Percentiles rank a stretch among this genome's conserved stretches.
phyloP scores from a whole-genome alignment of 2,797 vertebrate genomes.

The Malacoctenus gilli region DNA sequence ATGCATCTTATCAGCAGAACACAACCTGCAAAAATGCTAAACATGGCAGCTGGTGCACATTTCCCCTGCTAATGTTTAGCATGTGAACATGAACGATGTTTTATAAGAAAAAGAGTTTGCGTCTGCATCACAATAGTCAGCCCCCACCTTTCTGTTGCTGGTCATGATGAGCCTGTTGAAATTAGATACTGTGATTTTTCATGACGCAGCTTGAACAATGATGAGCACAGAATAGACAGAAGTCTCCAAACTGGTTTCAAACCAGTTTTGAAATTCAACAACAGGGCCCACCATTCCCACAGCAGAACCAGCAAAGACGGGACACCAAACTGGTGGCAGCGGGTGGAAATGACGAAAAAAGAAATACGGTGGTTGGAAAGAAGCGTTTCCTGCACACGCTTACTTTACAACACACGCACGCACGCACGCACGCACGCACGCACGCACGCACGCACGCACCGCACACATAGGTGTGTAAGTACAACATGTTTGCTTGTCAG shows the following conservation, averaged over 20 bases:
- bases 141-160: no score
- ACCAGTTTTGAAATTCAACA: slow-evolving; percentile 17
- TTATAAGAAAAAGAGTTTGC: no score
- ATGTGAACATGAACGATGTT: no score
- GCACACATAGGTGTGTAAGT: slow-evolving; percentile 45
- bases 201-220: neutral
- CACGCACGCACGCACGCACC: no score
- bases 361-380: no score
- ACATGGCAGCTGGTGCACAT: no score
- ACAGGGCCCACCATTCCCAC: neutral
- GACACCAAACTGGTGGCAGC: neutral
- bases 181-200: neutral
- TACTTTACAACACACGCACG: slow-evolving; percentile 18
- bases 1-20: no score
- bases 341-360: neutral
- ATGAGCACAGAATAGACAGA: neutral
- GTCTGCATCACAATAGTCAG: no score
- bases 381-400: slow-evolving; percentile 23
- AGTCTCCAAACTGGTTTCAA: slow-evolving; percentile 38
- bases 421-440: no score
- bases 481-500: slow-evolving; percentile 11
- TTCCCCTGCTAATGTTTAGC: no score
- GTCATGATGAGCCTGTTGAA: neutral
- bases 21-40: no score
- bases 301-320: neutral